Percentiles rank a stretch among this genome's conserved stretches.
Evolutionary conservation across 2,888 invertebrate genomes (phyloP).

Genomic region (Noctua janthe): DNA sequence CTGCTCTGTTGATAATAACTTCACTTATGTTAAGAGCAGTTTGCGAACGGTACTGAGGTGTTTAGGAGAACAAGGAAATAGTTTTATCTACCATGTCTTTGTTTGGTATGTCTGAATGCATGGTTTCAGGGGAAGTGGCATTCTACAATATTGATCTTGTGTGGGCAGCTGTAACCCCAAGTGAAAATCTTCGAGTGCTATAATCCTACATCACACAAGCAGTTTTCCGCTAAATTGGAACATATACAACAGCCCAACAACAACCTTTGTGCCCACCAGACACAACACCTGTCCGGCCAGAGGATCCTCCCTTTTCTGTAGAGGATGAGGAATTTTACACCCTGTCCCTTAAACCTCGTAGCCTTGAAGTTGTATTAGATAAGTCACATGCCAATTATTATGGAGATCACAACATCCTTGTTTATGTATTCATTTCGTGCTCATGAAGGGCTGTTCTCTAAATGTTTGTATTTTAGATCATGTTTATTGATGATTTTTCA

Average conservation of each 20-base stretch:
- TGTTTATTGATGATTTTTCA: slow-evolving; percentile 19
- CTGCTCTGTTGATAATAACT: slow-evolving; percentile 57
- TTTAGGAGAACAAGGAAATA: slow-evolving; percentile 5
- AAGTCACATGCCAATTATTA: neutral
- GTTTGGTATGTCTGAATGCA: neutral
- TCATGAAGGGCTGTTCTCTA: neutral
- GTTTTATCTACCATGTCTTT: neutral
- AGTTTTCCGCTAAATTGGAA: neutral
- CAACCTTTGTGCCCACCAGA: neutral
- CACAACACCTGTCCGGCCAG: neutral
- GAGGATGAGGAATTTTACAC: neutral
- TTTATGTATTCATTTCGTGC: neutral
- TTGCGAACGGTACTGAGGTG: slow-evolving; percentile 11
- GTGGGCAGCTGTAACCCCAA: neutral
- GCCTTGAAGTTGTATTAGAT: neutral
- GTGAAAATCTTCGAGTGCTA: neutral
- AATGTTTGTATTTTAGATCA: neutral
- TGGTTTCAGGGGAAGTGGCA: neutral
- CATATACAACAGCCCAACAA: neutral
- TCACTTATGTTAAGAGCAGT: slow-evolving; percentile 35
- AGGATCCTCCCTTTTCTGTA: neutral
- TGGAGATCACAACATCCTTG: neutral
- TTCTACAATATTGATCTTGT: too few relatives aligned
- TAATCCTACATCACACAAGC: neutral
- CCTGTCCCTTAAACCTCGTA: neutral